These are phyloP conservation scores for Brachylomia viminalis DNA, from an alignment of 2,888 invertebrate species.

Conservation along the genomic window DNA sequence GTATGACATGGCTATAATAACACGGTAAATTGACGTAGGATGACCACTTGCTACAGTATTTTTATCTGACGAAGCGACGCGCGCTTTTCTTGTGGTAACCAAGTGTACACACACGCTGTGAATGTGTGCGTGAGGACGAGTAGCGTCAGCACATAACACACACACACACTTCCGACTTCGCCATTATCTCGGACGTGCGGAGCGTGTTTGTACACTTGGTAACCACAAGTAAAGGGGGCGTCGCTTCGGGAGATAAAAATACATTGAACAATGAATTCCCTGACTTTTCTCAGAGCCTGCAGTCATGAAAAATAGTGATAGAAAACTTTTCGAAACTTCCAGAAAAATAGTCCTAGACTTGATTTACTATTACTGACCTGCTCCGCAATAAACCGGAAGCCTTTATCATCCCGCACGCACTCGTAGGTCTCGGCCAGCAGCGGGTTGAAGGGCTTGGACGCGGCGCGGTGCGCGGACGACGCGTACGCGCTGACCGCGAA, in stretches of 20 bases:
- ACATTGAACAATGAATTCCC: too few species aligned
- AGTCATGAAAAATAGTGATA: not conserved
- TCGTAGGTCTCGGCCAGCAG: slow-evolving; percentile 96
- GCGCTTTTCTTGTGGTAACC: not conserved
- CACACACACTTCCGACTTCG: not conserved
- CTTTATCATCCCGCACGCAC: slow-evolving; percentile 94
- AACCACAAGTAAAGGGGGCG: too few species aligned
- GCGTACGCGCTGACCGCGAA: slow-evolving; percentile 96
- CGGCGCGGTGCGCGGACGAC: slow-evolving; percentile 93
- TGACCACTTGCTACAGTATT: not conserved
- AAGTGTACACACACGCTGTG: not conserved
- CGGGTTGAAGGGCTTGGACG: slow-evolving; percentile 96
- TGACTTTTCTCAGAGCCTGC: too few species aligned
- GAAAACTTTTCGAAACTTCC: not conserved
- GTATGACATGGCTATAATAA: too few species aligned
- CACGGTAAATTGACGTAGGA: too few species aligned
- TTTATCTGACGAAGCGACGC: not conserved
- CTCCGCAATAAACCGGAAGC: slow-evolving; percentile 94
- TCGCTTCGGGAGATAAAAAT: too few species aligned
- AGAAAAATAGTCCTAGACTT: not conserved
- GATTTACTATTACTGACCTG: slow-evolving; percentile 88
- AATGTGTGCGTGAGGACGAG: not conserved
- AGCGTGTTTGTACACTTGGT: too few species aligned
- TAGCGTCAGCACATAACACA: not conserved
- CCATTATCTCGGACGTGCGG: not conserved